Evolutionary conservation across 2,888 invertebrate genomes (phyloP).

Genomic region (Drosophila falleni): DNA sequence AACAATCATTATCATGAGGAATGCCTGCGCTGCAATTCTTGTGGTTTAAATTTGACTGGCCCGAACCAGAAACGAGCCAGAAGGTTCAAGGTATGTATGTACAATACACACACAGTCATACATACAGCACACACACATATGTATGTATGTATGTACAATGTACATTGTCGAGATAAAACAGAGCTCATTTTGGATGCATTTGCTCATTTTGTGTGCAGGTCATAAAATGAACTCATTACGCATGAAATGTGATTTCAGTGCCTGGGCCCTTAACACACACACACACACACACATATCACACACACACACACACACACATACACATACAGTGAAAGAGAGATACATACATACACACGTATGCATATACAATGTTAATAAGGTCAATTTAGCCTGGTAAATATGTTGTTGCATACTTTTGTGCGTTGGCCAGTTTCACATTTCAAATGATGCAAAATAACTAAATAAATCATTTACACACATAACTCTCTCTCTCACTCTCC

Average conservation of each 20-base stretch:
- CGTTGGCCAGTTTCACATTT: constrained; percentile 21
- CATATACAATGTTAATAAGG: constrained; percentile 33
- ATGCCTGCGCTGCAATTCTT: constrained; percentile 98
- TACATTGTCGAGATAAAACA: not conserved
- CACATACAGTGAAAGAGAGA: not conserved
- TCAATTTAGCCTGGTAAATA: constrained; percentile 31
- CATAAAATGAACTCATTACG: constrained; percentile 65
- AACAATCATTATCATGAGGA: constrained; percentile 99
- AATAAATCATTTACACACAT: constrained; percentile 31
- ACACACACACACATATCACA: constrained; percentile 13
- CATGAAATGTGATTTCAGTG: constrained; percentile 45
- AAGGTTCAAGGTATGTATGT: constrained; percentile 87
- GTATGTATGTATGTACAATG: not conserved
- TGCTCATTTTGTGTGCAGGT: constrained; percentile 52
- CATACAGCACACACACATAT: not conserved
- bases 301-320: constrained; percentile 12
- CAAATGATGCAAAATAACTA: constrained; percentile 24
- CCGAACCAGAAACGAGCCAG: constrained; percentile 92
- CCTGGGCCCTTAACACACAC: constrained; percentile 14
- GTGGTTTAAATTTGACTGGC: constrained; percentile 96
- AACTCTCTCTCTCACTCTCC: not conserved
- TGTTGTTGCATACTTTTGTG: constrained; percentile 39
- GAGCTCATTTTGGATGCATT: constrained; percentile 68
- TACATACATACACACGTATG: not conserved
- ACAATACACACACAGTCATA: constrained; percentile 1